A percentile compares a stretch with the other conserved stretches of the same genome.
Conservation (phyloP, 2,888 invertebrate species). For the Drosophila aldrichi region DNA sequence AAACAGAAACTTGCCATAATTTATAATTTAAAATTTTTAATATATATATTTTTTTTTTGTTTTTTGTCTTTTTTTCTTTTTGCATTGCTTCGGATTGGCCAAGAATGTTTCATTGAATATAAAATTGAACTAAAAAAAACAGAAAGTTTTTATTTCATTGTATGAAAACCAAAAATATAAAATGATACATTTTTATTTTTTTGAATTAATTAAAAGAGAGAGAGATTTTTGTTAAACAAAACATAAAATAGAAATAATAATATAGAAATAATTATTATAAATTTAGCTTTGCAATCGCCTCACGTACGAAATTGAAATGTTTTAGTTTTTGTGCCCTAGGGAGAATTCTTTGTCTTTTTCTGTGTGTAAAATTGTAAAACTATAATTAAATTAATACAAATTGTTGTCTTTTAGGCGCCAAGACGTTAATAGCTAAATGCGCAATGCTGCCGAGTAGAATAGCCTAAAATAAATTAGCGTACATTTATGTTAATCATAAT, state of each 20-base stretch:
- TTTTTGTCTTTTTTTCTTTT: slow-evolving; percentile 9
- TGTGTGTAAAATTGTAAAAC: slow-evolving; percentile 48
- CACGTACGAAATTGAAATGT: slow-evolving; percentile 53
- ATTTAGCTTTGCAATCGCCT: slow-evolving; percentile 34
- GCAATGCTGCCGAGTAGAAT: slow-evolving; percentile 49
- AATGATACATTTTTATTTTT: slow-evolving; percentile 39
- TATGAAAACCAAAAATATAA: slow-evolving; percentile 65
- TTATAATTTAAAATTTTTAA: neutral
- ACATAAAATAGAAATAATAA: slow-evolving; percentile 28
- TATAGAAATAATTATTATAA: slow-evolving; percentile 44
- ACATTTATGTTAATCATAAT: slow-evolving; percentile 46
- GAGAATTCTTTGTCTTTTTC: slow-evolving; percentile 82
- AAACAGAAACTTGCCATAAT: slow-evolving; percentile 56
- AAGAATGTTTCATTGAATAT: slow-evolving; percentile 37
- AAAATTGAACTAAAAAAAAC: slow-evolving; percentile 65
- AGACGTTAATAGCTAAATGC: slow-evolving; percentile 49
- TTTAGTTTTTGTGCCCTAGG: slow-evolving; percentile 77
- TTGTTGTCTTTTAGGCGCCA: slow-evolving; percentile 62
- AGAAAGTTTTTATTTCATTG: slow-evolving; percentile 77
- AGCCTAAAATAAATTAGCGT: slow-evolving; percentile 63
- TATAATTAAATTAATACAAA: slow-evolving; percentile 76
- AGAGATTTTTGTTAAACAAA: slow-evolving; percentile 74
- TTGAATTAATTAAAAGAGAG: slow-evolving; percentile 27
- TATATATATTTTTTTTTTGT: no score
- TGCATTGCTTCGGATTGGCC: slow-evolving; percentile 42